Base-by-base conservation (phyloP, 1,140 invertebrate genomes). In the Drosophila ambigua region DNA sequence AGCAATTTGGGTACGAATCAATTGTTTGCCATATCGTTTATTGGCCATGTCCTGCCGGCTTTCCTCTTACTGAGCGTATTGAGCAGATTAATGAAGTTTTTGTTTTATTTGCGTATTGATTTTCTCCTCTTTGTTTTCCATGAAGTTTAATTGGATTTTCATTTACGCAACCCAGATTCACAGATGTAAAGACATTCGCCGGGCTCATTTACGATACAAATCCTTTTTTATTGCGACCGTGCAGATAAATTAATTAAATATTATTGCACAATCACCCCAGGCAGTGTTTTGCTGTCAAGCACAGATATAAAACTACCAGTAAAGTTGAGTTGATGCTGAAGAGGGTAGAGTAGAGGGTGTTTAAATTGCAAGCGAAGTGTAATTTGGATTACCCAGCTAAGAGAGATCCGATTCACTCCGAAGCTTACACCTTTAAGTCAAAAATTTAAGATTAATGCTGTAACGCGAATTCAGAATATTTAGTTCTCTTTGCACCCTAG, bases 71-170 rank as follows among this genome's bases (percentile, higher is more conserved):
- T 49, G 45, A 13, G n/a, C 24, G 6, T 35, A 13, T 39, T 9
- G 35, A 7, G 24, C 9, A 57, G 35, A 35, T 58, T 58, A 58
- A 58, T 69, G 68, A 50, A 53, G 24, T 31, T 53, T 53, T 15
- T 16, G 2, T 9, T 43, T 31, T 69, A 48, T 49, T 57, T 49
- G 51, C 63, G 16, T 43, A 49, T 69, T 49, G 51, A 69, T 69
- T 69, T 69, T 48, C 49, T 15, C 28, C 62, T n/a, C 16, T 13
- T 23, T 44, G 20, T 16, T 15, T 26, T 31, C 11, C 65, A 39
- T 48, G 23, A 35, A 28, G 23, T 20, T 68, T 68, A 69, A 69
- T 55, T 55, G 63, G 39, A 53, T 28, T 68, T n/a, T 39, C 35
- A 13, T 39, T 39, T 13, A 2, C 9, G 35, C 9, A 7, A 4